Percentiles rank a stretch among this genome's conserved stretches.
Evolutionary conservation across 2,888 invertebrate genomes (phyloP).

Genomic region (Allygus modestus): DNA sequence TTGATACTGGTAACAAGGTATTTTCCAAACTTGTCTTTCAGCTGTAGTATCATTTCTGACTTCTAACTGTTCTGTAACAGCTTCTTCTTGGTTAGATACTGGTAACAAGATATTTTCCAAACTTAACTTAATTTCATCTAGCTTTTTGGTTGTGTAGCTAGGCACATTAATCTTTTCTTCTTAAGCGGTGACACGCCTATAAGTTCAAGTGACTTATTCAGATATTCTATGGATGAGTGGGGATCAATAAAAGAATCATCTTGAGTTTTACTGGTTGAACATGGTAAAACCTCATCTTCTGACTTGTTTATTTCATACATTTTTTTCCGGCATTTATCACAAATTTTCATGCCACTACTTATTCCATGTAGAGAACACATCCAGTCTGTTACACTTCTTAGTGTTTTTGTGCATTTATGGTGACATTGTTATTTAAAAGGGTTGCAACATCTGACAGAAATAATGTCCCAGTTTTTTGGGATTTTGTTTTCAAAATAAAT

Average conservation of each 20-base stretch:
- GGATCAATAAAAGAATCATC: background rate
- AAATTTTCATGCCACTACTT: slow-evolving; percentile 4
- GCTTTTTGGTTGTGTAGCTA: no score
- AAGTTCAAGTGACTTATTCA: slow-evolving; percentile 10
- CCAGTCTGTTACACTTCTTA: slow-evolving; percentile 13
- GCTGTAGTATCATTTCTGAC: no score
- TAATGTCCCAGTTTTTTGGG: background rate
- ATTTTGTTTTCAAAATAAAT: no score
- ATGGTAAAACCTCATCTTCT: background rate
- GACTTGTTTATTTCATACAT: background rate
- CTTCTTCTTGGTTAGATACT: no score
- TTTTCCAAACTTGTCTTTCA: no score
- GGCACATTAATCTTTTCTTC: no score
- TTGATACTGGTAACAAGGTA: no score
- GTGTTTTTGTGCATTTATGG: background rate
- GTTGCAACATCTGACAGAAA: background rate
- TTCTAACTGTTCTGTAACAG: no score
- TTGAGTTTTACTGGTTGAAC: background rate
- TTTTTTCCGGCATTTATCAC: background rate
- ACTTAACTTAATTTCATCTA: no score
- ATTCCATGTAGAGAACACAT: background rate
- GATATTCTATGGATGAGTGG: background rate
- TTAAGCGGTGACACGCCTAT: background rate
- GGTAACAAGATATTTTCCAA: no score
- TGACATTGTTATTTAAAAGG: slow-evolving; percentile 1